phyloP scores from a whole-genome alignment of 2,113 vertebrate genomes.

The Scolopax mira region DNA sequence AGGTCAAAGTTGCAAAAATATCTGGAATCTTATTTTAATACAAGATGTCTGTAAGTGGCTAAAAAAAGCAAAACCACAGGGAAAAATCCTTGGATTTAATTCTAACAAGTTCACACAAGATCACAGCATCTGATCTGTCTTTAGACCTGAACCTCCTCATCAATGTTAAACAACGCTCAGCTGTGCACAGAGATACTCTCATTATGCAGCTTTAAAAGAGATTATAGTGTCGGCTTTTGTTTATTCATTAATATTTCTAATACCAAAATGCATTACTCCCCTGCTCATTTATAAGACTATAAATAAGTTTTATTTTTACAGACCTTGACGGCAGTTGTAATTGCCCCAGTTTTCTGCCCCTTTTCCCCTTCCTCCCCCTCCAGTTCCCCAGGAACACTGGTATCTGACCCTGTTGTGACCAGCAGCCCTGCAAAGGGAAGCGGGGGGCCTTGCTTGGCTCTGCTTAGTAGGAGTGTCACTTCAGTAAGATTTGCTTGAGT shows the following conservation, averaged over 20 bases:
- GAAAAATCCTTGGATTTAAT: background rate
- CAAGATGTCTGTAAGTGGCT: background rate
- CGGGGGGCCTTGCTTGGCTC: background rate
- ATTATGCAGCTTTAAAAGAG: background rate
- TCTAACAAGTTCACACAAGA: background rate
- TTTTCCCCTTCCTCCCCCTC: background rate
- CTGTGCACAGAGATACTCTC: background rate
- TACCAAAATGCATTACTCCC: background rate
- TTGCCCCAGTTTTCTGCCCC: fast-evolving
- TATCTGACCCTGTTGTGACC: background rate
- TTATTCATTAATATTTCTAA: background rate
- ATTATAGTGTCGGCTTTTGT: background rate
- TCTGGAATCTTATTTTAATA: background rate
- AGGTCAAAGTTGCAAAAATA: background rate
- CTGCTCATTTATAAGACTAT: background rate
- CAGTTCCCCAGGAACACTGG: background rate
- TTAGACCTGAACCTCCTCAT: background rate
- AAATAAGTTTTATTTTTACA: background rate
- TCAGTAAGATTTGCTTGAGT: background rate
- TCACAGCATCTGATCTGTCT: background rate
- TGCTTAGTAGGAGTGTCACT: too few relatives aligned
- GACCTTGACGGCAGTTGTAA: background rate
- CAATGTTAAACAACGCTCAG: background rate
- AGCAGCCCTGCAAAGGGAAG: background rate
- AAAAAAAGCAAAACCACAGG: background rate